Evolutionary conservation across 2,113 vertebrate species (phyloP).

Genomic region (Actinemys pallida): DNA sequence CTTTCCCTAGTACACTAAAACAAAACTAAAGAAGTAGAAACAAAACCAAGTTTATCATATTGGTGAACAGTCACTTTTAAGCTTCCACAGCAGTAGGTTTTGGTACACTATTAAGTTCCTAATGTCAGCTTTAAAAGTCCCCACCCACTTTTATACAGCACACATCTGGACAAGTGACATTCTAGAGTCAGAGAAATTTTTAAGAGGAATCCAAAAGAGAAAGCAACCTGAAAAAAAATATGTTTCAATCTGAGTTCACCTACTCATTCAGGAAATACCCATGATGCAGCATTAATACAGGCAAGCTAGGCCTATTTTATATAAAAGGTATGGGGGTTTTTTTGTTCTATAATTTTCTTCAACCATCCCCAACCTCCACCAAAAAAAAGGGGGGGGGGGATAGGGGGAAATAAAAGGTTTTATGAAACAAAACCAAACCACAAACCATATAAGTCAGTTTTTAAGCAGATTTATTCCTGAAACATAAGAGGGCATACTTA

Average conservation of each 20-base stretch:
- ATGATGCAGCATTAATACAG: neutral
- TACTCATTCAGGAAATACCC: neutral
- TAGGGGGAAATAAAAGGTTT: no score
- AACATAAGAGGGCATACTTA: neutral
- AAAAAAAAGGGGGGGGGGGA: neutral
- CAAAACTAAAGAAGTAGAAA: neutral
- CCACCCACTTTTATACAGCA: neutral
- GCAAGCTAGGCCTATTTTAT: neutral
- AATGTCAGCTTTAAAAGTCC: neutral
- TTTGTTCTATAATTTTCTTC: neutral
- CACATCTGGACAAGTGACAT: slow-evolving; percentile 23
- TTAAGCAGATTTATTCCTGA: neutral
- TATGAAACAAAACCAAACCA: neutral
- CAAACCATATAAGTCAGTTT: neutral
- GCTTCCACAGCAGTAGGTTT: neutral
- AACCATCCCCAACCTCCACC: neutral
- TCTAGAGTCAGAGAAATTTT: fast-evolving
- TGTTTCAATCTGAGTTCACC: neutral
- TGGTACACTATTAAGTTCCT: neutral
- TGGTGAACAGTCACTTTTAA: neutral
- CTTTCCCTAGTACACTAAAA: neutral
- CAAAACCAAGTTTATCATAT: neutral
- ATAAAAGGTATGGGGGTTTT: neutral
- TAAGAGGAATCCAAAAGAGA: neutral
- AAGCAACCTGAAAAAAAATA: neutral